These are phyloP conservation scores for Coracias cyanogaster DNA, from an alignment of 2,797 vertebrate species.

Conservation along the genomic window DNA sequence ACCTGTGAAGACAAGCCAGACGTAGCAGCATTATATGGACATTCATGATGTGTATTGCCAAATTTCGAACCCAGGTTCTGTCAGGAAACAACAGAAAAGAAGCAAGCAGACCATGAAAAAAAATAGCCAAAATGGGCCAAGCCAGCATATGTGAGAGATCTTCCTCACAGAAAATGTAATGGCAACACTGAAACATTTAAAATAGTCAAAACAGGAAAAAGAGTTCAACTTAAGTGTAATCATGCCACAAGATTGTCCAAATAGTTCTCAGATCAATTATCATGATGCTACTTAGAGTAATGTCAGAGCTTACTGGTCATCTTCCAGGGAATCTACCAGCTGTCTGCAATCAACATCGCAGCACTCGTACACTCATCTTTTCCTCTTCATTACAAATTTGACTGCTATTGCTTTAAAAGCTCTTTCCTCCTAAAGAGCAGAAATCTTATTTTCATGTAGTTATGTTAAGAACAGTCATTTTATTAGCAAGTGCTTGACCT, in stretches of 20 bases:
- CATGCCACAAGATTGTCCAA: slow-evolving; percentile 39
- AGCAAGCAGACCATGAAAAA: background rate
- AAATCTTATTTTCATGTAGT: background rate
- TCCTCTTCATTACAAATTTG: background rate
- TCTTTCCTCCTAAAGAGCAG: background rate
- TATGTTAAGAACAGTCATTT: slow-evolving; percentile 17
- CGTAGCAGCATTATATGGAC: background rate
- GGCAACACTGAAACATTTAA: slow-evolving; percentile 39
- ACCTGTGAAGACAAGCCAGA: slow-evolving; percentile 23
- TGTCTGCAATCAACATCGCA: slow-evolving; percentile 28
- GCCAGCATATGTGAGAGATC: slow-evolving; percentile 3
- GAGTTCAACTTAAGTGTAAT: slow-evolving; percentile 57
- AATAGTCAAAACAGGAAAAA: slow-evolving; percentile 64
- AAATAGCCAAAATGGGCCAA: background rate
- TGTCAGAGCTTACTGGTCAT: slow-evolving; percentile 27
- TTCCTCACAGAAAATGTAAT: slow-evolving; percentile 33
- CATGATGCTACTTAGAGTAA: slow-evolving; percentile 37
- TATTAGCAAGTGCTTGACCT: slow-evolving; percentile 32
- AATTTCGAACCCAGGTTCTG: background rate
- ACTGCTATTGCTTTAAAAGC: background rate
- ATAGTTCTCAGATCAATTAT: slow-evolving; percentile 52
- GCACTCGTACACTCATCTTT: background rate
- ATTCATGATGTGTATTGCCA: background rate
- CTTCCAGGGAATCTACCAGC: slow-evolving; percentile 50
- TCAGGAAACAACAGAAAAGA: slow-evolving; percentile 3